phyloP scores from a whole-genome alignment of 2,888 invertebrate genomes.

The Cetonia aurata region DNA sequence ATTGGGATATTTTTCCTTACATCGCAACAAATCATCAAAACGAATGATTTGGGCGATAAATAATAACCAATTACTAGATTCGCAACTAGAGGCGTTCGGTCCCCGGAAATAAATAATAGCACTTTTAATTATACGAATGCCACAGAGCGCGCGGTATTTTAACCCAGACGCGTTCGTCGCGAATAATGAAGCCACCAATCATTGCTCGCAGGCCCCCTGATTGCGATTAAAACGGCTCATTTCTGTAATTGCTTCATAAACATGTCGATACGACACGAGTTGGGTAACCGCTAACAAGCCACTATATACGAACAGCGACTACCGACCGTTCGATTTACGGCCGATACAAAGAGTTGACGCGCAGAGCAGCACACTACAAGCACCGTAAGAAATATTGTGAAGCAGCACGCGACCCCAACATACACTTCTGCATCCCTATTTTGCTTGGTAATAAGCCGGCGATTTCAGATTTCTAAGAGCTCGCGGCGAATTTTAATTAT shows the following conservation, averaged over 20 bases:
- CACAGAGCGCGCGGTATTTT: constrained; percentile 61
- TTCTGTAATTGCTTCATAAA: constrained; percentile 66
- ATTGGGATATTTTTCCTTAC: no score
- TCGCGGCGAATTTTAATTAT: constrained; percentile 31
- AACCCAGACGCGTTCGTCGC: constrained; percentile 63
- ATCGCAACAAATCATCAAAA: no score
- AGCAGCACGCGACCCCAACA: not conserved
- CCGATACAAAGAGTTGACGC: constrained; percentile 3
- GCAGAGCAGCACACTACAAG: not conserved
- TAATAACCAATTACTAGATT: no score
- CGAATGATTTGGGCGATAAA: no score
- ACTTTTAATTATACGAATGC: constrained; percentile 62
- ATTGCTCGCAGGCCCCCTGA: constrained; percentile 58
- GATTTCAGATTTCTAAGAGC: not conserved
- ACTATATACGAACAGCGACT: not conserved
- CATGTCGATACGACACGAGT: constrained; percentile 62
- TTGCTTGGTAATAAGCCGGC: not conserved
- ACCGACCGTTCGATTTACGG: not conserved
- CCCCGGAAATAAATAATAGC: constrained; percentile 61
- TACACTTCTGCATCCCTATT: not conserved
- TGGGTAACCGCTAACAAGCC: constrained; percentile 42
- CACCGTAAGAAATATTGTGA: not conserved
- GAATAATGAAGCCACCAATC: constrained; percentile 66
- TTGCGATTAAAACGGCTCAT: constrained; percentile 65
- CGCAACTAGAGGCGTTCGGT: no score